Evolutionary conservation across 2,888 invertebrate species (phyloP).

Genomic region (Anoncus sp.): DNA sequence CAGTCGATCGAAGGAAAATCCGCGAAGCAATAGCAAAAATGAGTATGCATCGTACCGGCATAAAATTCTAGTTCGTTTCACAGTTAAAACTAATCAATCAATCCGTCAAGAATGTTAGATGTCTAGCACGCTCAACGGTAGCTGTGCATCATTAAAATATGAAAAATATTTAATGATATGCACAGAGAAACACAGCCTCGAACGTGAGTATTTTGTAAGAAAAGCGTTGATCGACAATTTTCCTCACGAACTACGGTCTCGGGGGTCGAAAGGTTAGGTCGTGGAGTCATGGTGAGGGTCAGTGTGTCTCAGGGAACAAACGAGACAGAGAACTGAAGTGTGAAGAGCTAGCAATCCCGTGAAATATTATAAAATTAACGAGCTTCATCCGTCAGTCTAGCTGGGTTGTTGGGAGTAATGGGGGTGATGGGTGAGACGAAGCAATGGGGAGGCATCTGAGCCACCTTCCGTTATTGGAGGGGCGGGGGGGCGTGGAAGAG

Average conservation of each 20-base stretch:
- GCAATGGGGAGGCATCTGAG: conserved; percentile 73
- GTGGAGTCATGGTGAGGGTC: background rate
- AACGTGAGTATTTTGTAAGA: background rate
- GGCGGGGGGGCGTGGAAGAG: conserved; percentile 22
- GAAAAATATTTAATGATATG: background rate
- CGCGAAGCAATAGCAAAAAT: too few species aligned
- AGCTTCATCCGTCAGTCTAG: conserved; percentile 75
- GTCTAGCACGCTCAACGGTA: background rate
- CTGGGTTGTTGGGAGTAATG: conserved; percentile 9
- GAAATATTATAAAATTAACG: conserved; percentile 79
- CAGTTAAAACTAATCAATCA: too few species aligned
- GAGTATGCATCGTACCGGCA: too few species aligned
- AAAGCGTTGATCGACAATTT: conserved; percentile 49
- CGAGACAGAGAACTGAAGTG: conserved; percentile 37
- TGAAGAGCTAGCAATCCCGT: conserved; percentile 50
- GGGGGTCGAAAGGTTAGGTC: conserved; percentile 22
- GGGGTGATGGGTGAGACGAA: conserved; percentile 32
- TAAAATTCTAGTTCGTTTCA: too few species aligned
- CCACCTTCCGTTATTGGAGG: conserved; percentile 58
- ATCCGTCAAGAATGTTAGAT: too few species aligned
- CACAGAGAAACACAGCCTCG: background rate
- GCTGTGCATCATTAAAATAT: background rate
- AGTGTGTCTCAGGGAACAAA: conserved; percentile 24
- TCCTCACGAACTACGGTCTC: conserved; percentile 31
- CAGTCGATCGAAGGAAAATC: too few species aligned